Evolutionary conservation across 2,888 invertebrate species (phyloP), one percentile per base, ranked within the genome.

Genomic region (Andrena flavipes): DNA sequence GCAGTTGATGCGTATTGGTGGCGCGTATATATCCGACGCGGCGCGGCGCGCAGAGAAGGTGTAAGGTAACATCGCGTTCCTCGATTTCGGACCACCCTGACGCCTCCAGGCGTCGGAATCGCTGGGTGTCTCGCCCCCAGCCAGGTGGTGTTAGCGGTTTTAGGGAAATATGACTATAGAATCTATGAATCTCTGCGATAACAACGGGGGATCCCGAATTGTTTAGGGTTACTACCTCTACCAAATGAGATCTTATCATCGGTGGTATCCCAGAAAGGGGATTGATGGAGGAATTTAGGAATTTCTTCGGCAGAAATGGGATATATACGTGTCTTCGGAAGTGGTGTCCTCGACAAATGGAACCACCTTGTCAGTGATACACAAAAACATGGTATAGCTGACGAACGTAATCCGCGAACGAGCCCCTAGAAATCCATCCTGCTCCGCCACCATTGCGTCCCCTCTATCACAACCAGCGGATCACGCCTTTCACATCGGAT

Each of bases 1-100:
- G 88, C 87, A 90, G 90, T 91, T 90, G 92, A 92, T 92, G 91
- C 89, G 89, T 89, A 90, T 91, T 90, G 91, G 90, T 89, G 90
- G 87, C 88, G 90, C 89, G 90, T 91, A 92, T 92, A 92, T 91
- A 88, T 87, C 88, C 86, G 73, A 76, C 76, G 84, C 76, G 64
- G 59, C 64, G 51, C 35, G 35, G 30, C 51, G 76, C 84, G 68
- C 68, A 76, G 80, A 54, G 65, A 83, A 91, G 91, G 92, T 92
- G 92, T 92, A 92, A 92, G 92, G 91, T 92, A 91, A 92, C 91
- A 91, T 91, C 89, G 88, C 86, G 81, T 87, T 86, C 87, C 82
- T 63, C 86, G 84, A 76, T 83, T 84, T 84, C 80, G 89, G 92
- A 92, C 92, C 92, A 92, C 92, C 92, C 91, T 84, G 91, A 62